Base-by-base conservation (phyloP, 2,797 vertebrate species). In the Vespertilio murinus region DNA sequence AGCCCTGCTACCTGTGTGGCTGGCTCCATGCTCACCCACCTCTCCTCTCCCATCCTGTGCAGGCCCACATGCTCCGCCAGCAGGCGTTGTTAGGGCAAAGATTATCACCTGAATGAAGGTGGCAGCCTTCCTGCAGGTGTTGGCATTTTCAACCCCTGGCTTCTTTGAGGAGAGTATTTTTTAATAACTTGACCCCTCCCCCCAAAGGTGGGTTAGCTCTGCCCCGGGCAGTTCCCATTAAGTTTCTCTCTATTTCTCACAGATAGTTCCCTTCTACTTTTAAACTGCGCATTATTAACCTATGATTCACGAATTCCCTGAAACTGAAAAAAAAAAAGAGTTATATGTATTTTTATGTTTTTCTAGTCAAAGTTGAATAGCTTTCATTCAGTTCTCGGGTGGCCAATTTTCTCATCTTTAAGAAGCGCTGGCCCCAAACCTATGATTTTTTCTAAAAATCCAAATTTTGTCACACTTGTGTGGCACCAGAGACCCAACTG, bases 261-360 rank as follows among this genome's bases (percentile, higher is more conserved):
- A 92, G 83, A 65, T 65, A 28, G 47, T 94, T 91, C 61, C 42
- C 35, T 90, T 95, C 61, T 85, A 8, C 80, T 80, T 90, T 59
- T 82, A 87, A 93, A 61, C 67, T 54, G 52, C 6, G 10, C 42
- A 11, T 91, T 88, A 65, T 75, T 93, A 88, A 83, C 18, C 40
- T 92, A 40, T 90, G 40, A 92, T 89, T 94, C 47, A 90, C 81
- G 16, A 90, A 67, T 90, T 86, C 71, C 61, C n/a, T 85, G 42
- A 88, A 52, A 52, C 85, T 85, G 40, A 80, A 64, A 77, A 69
- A 69, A 40, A 77, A 45, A 42, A 42, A 42, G 42, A 45, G 40
- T 75, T 61, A 5, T 70, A 6, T 40, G 22, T 79, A 30, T 86
- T 95, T 90, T 77, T 85, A 65, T 70, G 14, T 47, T 84, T 93